These are phyloP conservation scores for Calidris pugnax DNA, from an alignment of 2,113 vertebrate genomes.

Conservation along the genomic window DNA sequence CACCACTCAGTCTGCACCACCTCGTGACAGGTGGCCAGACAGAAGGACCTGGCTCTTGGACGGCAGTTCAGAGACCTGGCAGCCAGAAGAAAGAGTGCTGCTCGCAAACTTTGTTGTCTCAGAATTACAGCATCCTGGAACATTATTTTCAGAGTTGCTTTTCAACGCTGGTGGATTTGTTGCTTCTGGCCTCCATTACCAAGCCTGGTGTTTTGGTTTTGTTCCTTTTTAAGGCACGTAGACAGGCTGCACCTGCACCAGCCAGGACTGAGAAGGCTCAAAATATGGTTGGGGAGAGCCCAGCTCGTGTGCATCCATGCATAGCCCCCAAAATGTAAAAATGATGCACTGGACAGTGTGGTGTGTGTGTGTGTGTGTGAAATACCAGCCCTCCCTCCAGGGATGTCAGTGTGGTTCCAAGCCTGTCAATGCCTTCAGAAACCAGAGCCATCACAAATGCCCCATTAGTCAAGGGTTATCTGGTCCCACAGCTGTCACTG, in stretches of 20 bases:
- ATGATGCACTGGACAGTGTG: background rate
- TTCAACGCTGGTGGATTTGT: background rate
- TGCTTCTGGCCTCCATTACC: background rate
- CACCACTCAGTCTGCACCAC: background rate
- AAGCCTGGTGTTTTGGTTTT: background rate
- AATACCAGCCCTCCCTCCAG: slow-evolving; percentile 2
- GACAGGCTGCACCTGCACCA: background rate
- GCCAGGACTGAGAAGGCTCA: background rate
- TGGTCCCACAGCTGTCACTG: slow-evolving; percentile 51
- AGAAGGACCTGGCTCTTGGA: slow-evolving; percentile 16
- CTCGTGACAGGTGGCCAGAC: slow-evolving; percentile 25
- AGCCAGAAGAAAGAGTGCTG: background rate
- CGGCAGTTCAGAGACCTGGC: background rate
- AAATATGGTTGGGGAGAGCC: background rate
- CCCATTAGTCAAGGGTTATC: slow-evolving; percentile 56
- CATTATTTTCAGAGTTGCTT: background rate
- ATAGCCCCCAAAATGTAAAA: slow-evolving; percentile 16
- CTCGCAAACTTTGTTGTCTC: background rate
- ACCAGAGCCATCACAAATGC: slow-evolving; percentile 44
- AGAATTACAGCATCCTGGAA: background rate
- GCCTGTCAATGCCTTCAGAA: slow-evolving; percentile 57
- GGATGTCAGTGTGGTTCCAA: slow-evolving; percentile 23
- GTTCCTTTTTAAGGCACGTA: background rate
- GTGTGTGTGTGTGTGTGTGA: background rate
- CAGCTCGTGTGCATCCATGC: background rate